These are phyloP conservation scores for Lepus timidus DNA, from an alignment of 2,113 vertebrate genomes.

Conservation along the genomic window DNA sequence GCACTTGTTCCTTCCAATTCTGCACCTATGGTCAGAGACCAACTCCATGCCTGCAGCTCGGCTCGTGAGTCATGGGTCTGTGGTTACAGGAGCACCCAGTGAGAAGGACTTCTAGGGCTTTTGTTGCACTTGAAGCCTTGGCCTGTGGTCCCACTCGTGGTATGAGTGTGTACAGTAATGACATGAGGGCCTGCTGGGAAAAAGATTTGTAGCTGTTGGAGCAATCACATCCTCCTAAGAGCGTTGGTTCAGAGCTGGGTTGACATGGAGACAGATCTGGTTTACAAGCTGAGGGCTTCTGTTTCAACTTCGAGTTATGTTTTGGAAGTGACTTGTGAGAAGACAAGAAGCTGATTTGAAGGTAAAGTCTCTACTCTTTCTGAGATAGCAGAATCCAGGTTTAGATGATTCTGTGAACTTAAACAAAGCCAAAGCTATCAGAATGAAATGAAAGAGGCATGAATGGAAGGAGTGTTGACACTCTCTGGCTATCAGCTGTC, in stretches of 20 bases:
- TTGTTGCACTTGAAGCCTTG: neutral
- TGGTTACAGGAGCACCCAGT: neutral
- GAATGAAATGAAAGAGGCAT: neutral
- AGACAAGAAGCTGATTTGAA: neutral
- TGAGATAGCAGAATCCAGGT: neutral
- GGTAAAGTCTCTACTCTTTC: neutral
- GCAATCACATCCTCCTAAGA: neutral
- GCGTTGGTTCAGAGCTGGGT: neutral
- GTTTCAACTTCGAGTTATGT: neutral
- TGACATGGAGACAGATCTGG: neutral
- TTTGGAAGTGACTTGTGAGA: neutral
- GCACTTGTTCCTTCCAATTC: neutral
- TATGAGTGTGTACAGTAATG: neutral
- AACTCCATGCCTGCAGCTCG: neutral
- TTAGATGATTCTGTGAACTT: neutral
- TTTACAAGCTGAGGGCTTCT: neutral
- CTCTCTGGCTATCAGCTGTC: neutral
- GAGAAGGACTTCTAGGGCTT: neutral
- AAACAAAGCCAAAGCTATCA: neutral
- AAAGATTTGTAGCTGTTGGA: neutral
- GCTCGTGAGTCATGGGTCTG: neutral
- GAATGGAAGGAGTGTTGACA: neutral
- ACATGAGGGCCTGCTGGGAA: neutral
- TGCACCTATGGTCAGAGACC: neutral
- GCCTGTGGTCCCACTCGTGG: neutral